These are phyloP conservation scores for Prolemur simus DNA, from an alignment of 2,113 vertebrate species.

Conservation along the genomic window DNA sequence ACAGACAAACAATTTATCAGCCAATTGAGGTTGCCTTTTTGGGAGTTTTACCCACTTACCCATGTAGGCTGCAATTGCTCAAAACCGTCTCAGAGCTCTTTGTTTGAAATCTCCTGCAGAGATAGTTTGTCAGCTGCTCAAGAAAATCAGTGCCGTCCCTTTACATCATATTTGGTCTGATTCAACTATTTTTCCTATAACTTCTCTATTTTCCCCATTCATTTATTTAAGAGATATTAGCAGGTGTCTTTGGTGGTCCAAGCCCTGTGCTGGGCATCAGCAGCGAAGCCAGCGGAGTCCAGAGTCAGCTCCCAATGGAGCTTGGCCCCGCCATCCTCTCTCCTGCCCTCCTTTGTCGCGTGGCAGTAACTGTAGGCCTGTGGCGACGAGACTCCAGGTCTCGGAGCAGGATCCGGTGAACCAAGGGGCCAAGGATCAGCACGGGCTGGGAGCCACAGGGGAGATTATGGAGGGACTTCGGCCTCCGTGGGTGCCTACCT, in stretches of 20 bases:
- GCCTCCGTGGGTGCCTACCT: not conserved
- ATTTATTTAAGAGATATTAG: not conserved
- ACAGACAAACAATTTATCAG: not conserved
- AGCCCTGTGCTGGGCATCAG: not conserved
- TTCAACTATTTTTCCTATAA: not conserved
- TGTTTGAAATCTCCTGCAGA: constrained; percentile 65
- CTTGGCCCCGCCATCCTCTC: not conserved
- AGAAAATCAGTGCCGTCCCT: constrained; percentile 6
- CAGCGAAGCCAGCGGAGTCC: not conserved
- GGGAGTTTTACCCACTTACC: not conserved
- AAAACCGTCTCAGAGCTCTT: constrained; percentile 33
- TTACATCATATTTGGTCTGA: not conserved
- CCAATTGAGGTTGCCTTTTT: not conserved
- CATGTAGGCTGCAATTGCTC: not conserved
- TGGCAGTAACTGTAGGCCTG: not conserved
- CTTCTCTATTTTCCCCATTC: not conserved
- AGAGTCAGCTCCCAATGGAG: not conserved
- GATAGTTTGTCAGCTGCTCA: constrained; percentile 18
- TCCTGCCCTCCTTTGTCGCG: not conserved
- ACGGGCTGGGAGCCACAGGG: not conserved
- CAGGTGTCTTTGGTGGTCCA: not conserved
- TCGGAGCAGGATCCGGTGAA: not conserved
- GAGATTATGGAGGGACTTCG: not conserved
- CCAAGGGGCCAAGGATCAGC: not conserved
- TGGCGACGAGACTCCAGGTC: not conserved